Conservation (phyloP, 2,888 invertebrate genomes). For the Achlya flavicornis region DNA sequence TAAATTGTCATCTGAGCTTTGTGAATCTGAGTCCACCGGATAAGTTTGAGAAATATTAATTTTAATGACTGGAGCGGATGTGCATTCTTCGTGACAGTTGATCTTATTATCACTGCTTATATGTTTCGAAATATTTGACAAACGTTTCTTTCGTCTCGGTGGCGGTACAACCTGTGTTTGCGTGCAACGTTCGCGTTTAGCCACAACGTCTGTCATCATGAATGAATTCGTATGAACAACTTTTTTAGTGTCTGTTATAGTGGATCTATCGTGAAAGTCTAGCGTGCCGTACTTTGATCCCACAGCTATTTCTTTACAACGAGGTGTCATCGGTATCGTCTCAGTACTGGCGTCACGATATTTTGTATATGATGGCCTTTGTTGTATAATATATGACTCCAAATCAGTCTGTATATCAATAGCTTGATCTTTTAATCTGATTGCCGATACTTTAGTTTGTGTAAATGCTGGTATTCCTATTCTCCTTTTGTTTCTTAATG, state of each 20-base stretch:
- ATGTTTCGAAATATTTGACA: slow-evolving; percentile 44
- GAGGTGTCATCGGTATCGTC: slow-evolving; percentile 72
- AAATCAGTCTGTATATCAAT: slow-evolving; percentile 83
- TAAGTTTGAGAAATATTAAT: slow-evolving; percentile 85
- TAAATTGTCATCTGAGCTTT: slow-evolving; percentile 78
- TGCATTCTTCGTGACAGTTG: slow-evolving; percentile 50
- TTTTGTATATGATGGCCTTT: slow-evolving; percentile 51
- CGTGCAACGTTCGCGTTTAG: slow-evolving; percentile 55
- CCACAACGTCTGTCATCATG: slow-evolving; percentile 65
- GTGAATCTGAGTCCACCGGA: slow-evolving; percentile 67
- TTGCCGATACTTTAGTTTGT: slow-evolving; percentile 81
- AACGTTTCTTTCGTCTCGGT: slow-evolving; percentile 62
- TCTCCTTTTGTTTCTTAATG: slow-evolving; percentile 78
- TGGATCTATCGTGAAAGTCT: slow-evolving; percentile 56
- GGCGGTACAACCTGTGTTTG: slow-evolving; percentile 67
- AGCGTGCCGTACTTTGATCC: slow-evolving; percentile 68
- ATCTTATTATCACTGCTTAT: slow-evolving; percentile 41
- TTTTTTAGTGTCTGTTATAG: slow-evolving; percentile 61
- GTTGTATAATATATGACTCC: slow-evolving; percentile 62
- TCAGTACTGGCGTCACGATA: slow-evolving; percentile 69
- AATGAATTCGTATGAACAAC: slow-evolving; percentile 61
- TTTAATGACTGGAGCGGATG: slow-evolving; percentile 78
- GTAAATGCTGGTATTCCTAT: slow-evolving; percentile 82
- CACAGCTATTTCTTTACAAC: slow-evolving; percentile 75
- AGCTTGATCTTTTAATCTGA: slow-evolving; percentile 83